Conservation (phyloP, 2,113 vertebrate species). For the Dicaeum eximium region DNA sequence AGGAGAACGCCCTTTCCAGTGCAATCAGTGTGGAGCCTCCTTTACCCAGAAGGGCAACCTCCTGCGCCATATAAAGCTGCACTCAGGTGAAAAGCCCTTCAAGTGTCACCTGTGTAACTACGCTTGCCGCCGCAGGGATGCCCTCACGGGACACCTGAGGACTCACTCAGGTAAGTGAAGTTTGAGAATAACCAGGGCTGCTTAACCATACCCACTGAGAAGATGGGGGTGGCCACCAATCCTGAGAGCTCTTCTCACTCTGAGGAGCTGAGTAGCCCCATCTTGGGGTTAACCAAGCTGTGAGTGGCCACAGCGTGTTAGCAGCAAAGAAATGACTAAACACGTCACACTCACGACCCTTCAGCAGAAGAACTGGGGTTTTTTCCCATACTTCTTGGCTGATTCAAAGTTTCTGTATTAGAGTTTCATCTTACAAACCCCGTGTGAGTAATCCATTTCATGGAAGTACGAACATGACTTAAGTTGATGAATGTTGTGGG, state of each 20-base stretch:
- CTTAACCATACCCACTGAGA: accelerated
- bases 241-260: not conserved
- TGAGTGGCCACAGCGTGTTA: not conserved
- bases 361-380: not conserved
- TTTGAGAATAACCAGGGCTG: not conserved
- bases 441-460: not conserved
- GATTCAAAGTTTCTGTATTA: constrained; percentile 8
- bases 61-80: constrained; percentile 97
- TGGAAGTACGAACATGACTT: not conserved
- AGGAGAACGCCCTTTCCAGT: constrained; percentile 98
- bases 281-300: not conserved
- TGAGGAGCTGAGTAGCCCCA: not conserved
- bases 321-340: not conserved
- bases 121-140: constrained; percentile 93
- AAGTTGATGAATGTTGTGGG: not conserved
- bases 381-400: not conserved
- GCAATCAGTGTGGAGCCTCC: constrained; percentile 95
- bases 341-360: not conserved
- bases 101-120: constrained; percentile 99
- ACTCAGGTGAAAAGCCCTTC: constrained; percentile 98
- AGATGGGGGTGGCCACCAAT: not conserved
- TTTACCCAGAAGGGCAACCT: constrained; percentile 99
- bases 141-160: constrained; percentile 93
- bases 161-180: constrained; percentile 92
- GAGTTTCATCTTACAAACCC: not conserved